A percentile compares a stretch with the other conserved stretches of the same genome.
phyloP scores from a whole-genome alignment of 2,113 vertebrate species.

The Marmota flaviventris region DNA sequence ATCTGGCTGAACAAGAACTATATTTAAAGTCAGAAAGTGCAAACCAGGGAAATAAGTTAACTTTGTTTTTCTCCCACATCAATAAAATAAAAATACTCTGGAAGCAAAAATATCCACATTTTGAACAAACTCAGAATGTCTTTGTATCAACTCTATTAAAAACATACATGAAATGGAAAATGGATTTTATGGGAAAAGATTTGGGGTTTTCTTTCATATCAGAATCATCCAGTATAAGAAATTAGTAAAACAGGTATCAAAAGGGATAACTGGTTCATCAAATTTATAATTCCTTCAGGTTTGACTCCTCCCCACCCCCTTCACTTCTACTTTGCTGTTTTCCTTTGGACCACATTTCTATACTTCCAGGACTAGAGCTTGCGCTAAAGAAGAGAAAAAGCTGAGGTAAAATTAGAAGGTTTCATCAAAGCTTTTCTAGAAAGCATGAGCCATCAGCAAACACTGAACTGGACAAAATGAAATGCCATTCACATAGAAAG shows the following conservation, averaged over 20 bases:
- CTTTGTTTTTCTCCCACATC: conserved; percentile 30
- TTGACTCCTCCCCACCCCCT: conserved; percentile 37
- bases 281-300: conserved; percentile 44
- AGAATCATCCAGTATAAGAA: background rate
- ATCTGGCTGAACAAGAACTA: background rate
- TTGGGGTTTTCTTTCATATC: background rate
- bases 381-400: conserved; percentile 66
- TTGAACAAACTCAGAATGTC: conserved; percentile 5
- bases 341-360: conserved; percentile 71
- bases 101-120: background rate
- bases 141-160: background rate
- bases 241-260: conserved; percentile 28
- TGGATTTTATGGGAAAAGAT: conserved; percentile 37
- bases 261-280: conserved; percentile 6
- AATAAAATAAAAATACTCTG: conserved; percentile 17
- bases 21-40: conserved; percentile 48
- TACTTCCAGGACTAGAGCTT: conserved; percentile 72
- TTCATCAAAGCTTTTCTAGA: conserved; percentile 81
- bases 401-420: conserved; percentile 76
- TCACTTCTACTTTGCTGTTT: conserved; percentile 71
- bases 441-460: conserved; percentile 69
- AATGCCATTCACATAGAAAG: conserved; percentile 78
- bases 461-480: conserved; percentile 68
- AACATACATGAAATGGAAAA: conserved; percentile 50
- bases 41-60: background rate